Evolutionary conservation across 2,113 vertebrate species (phyloP).

Genomic region (Uria aalge): DNA sequence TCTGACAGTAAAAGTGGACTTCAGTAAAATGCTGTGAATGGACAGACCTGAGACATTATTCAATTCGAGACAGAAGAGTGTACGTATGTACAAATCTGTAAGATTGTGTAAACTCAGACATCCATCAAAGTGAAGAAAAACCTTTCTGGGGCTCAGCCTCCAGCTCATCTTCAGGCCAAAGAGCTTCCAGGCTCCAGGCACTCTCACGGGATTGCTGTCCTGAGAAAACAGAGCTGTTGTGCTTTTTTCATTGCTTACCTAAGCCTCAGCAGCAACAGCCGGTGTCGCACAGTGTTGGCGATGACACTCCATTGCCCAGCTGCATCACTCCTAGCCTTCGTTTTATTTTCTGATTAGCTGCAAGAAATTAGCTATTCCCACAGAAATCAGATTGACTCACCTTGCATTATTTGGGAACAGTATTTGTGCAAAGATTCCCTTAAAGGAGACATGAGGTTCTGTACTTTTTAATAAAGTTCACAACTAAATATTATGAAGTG

Average conservation of each 20-base stretch:
- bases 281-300: rapidly evolving
- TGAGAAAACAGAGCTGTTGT: not conserved
- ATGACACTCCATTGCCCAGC: not conserved
- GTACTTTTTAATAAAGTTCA: not conserved
- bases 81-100: rapidly evolving
- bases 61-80: not conserved
- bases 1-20: not conserved
- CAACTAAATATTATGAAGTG: not conserved
- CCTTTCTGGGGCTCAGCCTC: not conserved
- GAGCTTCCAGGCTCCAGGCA: not conserved
- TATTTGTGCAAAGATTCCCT: not conserved
- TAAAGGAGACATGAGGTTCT: not conserved
- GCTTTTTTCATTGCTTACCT: not conserved
- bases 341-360: not conserved
- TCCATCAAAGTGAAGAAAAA: not conserved
- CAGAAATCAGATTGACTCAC: not conserved
- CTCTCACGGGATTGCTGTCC: not conserved
- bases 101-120: not conserved
- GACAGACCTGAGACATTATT: not conserved
- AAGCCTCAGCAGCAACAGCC: not conserved
- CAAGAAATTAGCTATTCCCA: not conserved
- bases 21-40: not conserved
- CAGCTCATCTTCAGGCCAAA: not conserved
- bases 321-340: not conserved
- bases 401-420: not conserved